These are phyloP conservation scores for Drosophila gunungcola DNA, from an alignment of 1,140 invertebrate species.

Conservation along the genomic window DNA sequence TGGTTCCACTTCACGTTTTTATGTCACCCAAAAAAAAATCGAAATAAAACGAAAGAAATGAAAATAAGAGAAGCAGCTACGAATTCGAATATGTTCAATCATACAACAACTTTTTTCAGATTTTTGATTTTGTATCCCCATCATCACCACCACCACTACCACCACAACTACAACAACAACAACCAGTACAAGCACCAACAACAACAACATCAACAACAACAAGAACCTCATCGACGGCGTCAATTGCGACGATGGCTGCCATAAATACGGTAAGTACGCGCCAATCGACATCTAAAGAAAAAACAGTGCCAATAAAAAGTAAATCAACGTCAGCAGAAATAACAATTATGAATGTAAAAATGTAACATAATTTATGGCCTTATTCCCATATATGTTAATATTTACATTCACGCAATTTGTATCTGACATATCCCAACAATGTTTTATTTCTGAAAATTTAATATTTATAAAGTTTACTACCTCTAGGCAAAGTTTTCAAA, in stretches of 20 bases:
- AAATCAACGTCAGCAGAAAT: constrained; percentile 40
- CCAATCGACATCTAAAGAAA: constrained; percentile 28
- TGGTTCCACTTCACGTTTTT: constrained; percentile 40
- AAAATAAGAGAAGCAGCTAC: constrained; percentile 40
- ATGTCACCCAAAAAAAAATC: constrained; percentile 39
- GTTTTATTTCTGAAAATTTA: constrained; percentile 12
- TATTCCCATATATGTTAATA: constrained; percentile 24
- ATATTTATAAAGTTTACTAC: background rate
- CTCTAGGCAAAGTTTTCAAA: background rate
- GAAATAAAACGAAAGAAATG: constrained; percentile 14
- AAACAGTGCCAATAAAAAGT: constrained; percentile 8
- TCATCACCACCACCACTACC: constrained; percentile 79
- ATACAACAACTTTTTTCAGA: constrained; percentile 80
- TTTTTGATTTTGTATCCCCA: constrained; percentile 83
- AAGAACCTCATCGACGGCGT: constrained; percentile 68
- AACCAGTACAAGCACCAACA: constrained; percentile 65
- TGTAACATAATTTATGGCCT: constrained; percentile 45
- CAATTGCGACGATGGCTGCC: constrained; percentile 83
- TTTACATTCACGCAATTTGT: constrained; percentile 25
- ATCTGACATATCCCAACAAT: constrained; percentile 35
- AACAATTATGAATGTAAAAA: too few species aligned
- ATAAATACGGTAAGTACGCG: constrained; percentile 84
- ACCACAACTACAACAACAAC: constrained; percentile 72
- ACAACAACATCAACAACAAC: constrained; percentile 52
- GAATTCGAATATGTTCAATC: constrained; percentile 75